A percentile compares a stretch with the other conserved stretches of the same genome.
Evolutionary conservation across 2,113 vertebrate genomes (phyloP).

Genomic region (Triplophysa dalaica): DNA sequence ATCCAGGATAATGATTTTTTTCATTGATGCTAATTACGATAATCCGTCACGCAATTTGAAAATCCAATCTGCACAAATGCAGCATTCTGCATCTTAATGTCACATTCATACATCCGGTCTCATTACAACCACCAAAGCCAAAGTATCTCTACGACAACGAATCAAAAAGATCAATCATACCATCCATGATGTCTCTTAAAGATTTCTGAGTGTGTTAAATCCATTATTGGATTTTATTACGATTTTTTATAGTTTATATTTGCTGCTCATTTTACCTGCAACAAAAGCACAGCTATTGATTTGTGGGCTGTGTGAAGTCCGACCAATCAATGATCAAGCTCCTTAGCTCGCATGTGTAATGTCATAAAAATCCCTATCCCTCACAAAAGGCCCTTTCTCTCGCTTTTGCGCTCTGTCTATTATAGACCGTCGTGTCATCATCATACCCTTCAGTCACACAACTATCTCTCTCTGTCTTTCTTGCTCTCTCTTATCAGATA

Average conservation of each 20-base stretch:
- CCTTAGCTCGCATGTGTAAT: background rate
- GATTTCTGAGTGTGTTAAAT: background rate
- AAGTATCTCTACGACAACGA: conserved; percentile 3
- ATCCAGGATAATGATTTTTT: conserved; percentile 41
- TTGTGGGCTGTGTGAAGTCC: background rate
- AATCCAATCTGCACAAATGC: conserved; percentile 42
- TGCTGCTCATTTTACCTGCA: background rate
- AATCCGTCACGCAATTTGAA: conserved; percentile 46
- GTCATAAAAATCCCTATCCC: background rate
- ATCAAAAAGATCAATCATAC: conserved; percentile 21
- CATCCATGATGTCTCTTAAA: background rate
- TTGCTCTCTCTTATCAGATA: conserved; percentile 54
- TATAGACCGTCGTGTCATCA: conserved; percentile 21
- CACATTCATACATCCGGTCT: conserved; percentile 19
- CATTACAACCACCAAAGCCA: conserved; percentile 9
- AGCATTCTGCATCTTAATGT: conserved; percentile 30
- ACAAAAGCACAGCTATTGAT: conserved; percentile 4
- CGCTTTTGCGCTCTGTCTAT: conserved; percentile 27
- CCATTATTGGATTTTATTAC: background rate
- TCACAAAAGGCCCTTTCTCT: conserved; percentile 10
- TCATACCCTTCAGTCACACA: conserved; percentile 23
- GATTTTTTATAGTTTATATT: background rate
- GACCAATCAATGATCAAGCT: background rate
- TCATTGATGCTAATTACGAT: conserved; percentile 41
- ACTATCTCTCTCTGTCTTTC: conserved; percentile 38